Conservation (phyloP, 2,113 vertebrate species). For the Saccopteryx bilineata region DNA sequence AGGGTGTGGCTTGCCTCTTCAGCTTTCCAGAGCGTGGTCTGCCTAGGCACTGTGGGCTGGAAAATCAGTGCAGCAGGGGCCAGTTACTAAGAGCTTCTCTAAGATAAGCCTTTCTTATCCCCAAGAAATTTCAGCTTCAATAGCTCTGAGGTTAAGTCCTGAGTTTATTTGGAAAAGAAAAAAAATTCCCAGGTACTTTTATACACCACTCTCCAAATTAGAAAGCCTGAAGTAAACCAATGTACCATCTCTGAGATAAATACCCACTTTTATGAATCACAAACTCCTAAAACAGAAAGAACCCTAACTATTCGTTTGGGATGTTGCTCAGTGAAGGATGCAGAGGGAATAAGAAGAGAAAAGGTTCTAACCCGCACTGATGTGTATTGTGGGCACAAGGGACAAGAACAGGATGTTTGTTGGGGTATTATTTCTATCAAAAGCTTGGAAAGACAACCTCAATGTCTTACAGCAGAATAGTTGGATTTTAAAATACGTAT, state of each 20-base stretch:
- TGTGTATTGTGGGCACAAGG: background rate
- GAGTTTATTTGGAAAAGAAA: background rate
- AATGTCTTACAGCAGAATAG: background rate
- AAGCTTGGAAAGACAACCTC: background rate
- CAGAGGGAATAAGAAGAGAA: background rate
- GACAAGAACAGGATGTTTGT: background rate
- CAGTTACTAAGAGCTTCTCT: background rate
- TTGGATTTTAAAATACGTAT: background rate
- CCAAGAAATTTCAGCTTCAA: background rate
- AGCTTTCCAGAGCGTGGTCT: background rate
- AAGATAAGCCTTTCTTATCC: background rate
- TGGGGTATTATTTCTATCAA: background rate
- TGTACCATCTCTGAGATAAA: background rate
- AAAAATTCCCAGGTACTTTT: background rate
- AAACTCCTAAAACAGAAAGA: background rate
- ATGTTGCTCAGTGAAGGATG: background rate
- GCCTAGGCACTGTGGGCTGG: background rate
- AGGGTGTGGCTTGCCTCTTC: background rate
- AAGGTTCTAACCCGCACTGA: background rate
- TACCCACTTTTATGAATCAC: background rate
- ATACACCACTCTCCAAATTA: background rate
- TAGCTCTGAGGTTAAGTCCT: background rate
- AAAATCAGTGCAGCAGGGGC: background rate
- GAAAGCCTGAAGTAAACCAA: background rate
- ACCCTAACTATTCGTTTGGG: background rate